Base-by-base conservation (phyloP, 2,888 invertebrate species). In the Anticlea derivata region DNA sequence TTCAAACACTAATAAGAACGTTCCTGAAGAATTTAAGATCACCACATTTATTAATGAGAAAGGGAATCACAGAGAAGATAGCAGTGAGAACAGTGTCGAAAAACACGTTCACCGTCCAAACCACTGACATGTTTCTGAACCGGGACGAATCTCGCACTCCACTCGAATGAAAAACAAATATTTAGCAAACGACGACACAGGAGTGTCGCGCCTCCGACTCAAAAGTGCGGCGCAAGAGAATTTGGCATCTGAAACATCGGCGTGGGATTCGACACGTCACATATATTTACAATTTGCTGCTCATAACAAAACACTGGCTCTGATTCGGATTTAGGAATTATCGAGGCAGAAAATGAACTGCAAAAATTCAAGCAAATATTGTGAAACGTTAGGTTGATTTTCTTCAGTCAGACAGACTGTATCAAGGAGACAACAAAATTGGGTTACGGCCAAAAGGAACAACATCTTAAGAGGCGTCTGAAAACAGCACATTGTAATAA, bases 391-490 rank as follows among this genome's bases (percentile, higher is more conserved):
- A 70, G 65, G 55, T 61, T 63, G 60, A 65, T 67, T 71, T 73
- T 57, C 58, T 67, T 58, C 51, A 63, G 65, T 12, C 17, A 34
- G 8, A 10, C 27, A 37, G 24, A 71, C 72, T 73, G 65, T 70
- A 76, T 78, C 73, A 72, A 79, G 72, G 72, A 74, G 67, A 69
- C 70, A 61, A 58, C 65, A 65, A 71, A 75, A 68, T 87, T 86
- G 86, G 86, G 67, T 52, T 37, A 31, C 46, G 52, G 82, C 86
- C 88, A 86, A 83, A 69, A 70, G 68, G 72, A 78, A 75, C 66
- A 73, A 56, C 60, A 67, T 63, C 57, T 53, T 37, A 55, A 55
- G 47, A 66, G 66, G 47, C 56, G n/a, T n/a, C n/a, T n/a, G n/a
- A n/a, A 55, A 45, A 60, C 52, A 66, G 60, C 44, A 55, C 62